Evolutionary conservation across 2,113 vertebrate genomes (phyloP), one percentile per base, ranked within the genome.

Genomic region (Serinus canaria): DNA sequence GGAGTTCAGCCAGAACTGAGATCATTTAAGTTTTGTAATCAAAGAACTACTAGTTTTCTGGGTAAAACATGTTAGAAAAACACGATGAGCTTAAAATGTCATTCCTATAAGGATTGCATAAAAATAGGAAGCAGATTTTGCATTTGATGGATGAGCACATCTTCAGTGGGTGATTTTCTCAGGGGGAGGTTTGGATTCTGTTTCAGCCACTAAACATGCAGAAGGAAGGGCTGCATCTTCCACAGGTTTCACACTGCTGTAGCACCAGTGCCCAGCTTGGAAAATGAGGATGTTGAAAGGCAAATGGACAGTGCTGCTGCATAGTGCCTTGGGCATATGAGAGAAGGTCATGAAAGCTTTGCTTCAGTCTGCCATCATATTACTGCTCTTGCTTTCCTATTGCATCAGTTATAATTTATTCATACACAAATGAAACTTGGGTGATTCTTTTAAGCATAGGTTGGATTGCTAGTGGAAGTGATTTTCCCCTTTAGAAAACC

Each of bases 1-100:
- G 98, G 98, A 98, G 96, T 95, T 85, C 93, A 96, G 98, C 98
- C 98, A 98, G 97, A 96, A 95, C 86, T 96, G 95, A 87, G 91
- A 98, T 98, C 96, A 98, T 98, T 98, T 97, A 96, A 97, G 96
- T 98, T 97, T 96, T 10, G 17, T 91, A 95, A 97, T 93, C 86
- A 94, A 96, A 84, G 91, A 90, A 74, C n/a, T 74, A 92, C 63
- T 82, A 70, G 69, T 94, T 95, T 96, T 93, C 85, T 88, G 66
- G 87, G 52, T 90, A 91, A 96, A 94, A 95, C 83, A 89, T 74
- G 39, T 69, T 95, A 87, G 80, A 84, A 92, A 97, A 97, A 64
- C 39, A 20, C 27, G 28, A 89, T 59, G 73, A 74, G 73, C 90
- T 96, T 87, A 88, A 95, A 73, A 87, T 82, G 63, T 69, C 89